Conservation (phyloP, 2,113 vertebrate species). For the Circaetus cinerascens region DNA sequence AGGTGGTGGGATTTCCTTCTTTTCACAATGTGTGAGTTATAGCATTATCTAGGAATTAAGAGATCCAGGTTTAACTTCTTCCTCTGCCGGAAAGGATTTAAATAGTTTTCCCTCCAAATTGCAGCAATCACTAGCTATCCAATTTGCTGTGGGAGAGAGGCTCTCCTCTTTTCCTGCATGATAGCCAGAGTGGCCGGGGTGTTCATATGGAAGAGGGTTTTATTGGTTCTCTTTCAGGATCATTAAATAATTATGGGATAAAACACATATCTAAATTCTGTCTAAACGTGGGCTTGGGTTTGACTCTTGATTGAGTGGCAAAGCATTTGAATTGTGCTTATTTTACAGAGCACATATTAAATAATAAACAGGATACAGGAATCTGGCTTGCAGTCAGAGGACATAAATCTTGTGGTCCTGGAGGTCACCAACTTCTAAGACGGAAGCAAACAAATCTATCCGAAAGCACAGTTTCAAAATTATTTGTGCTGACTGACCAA, state of each 20-base stretch:
- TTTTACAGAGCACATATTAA: not conserved
- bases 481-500: slow-evolving; percentile 14
- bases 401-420: slow-evolving; percentile 37
- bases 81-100: not conserved
- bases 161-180: not conserved
- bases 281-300: not conserved
- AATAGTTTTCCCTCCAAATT: not conserved
- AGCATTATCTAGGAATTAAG: not conserved
- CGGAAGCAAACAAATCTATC: slow-evolving; percentile 24
- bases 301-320: not conserved
- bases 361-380: slow-evolving; percentile 60
- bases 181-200: not conserved
- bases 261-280: not conserved
- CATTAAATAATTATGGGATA: not conserved
- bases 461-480: not conserved
- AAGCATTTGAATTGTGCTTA: not conserved
- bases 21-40: not conserved
- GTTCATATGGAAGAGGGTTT: not conserved
- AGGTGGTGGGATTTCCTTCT: not conserved
- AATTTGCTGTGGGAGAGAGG: not conserved
- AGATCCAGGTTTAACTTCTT: not conserved
- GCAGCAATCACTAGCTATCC: not conserved
- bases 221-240: not conserved
- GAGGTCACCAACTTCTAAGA: slow-evolving; percentile 23
- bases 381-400: not conserved